Evolutionary conservation across 1,140 invertebrate species (phyloP), one percentile per base, ranked within the genome.

Genomic region (Drosophila novamexicana): DNA sequence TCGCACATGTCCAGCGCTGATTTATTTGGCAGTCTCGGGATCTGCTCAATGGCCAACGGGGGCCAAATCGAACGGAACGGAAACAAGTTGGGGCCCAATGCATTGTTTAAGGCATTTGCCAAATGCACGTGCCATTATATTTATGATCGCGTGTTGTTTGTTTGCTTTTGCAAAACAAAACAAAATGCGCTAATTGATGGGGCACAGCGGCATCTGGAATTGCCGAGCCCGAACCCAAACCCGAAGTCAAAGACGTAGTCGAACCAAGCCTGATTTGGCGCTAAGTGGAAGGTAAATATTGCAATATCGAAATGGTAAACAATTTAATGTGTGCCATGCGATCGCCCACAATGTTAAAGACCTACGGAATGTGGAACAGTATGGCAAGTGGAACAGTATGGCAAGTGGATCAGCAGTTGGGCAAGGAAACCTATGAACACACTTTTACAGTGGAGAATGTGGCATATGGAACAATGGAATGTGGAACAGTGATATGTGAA

Each of bases 141-240:
- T 77, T 77, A 74, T 69, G 75, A 77, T 78, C 64, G 75, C 70
- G 53, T 77, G 57, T 57, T 74, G 74, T 67, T 77, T 73, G 62
- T 72, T 73, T 79, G 68, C 66, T 49, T 42, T 14, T 14, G 14
- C n/a, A 6, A 18, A 18, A 18, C 18, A 18, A 18, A 67, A 58
- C 6, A 56, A 39, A 67, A 67, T 18, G 9, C 14, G 64, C 54
- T 67, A 67, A 67, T 67, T 67, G 64, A 22, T 52, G 34, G 53
- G 8, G 53, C 54, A 47, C 3, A 0, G 22, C 22, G 22, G 22
- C 22, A 39, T 67, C 64, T 49, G 44, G 53, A 45, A 47, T 58
- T 2, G 36, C 14, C 22, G 12, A 10, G 7, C 42, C 14, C 18
- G 3, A 14, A 2, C 7, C 7, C 6, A 7, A n/a, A 10, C 50